Evolutionary conservation across 2,113 vertebrate genomes (phyloP).

Genomic region (Neolamprologus tretocephalus): DNA sequence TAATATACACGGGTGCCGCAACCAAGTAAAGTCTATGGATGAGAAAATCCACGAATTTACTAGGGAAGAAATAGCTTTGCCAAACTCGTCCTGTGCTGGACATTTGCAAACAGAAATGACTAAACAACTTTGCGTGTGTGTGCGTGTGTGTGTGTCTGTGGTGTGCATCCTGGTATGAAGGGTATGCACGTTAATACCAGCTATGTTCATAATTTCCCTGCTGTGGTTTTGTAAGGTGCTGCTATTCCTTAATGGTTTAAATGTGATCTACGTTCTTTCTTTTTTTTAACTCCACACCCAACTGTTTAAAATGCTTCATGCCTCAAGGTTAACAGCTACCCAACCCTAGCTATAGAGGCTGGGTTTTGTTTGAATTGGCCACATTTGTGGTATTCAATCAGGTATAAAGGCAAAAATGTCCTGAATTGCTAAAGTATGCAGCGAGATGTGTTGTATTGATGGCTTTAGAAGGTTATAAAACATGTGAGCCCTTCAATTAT

Average conservation of each 20-base stretch:
- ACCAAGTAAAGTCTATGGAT: not conserved
- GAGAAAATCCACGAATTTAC: not conserved
- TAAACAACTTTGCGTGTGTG: not conserved
- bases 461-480: not conserved
- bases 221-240: not conserved
- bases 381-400: not conserved
- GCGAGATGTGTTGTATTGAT: not conserved
- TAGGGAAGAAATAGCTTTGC: not conserved
- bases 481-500: not conserved
- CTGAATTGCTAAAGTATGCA: not conserved
- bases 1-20: rapidly evolving
- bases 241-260: not conserved
- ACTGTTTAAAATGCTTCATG: not conserved
- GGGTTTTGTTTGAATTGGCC: not conserved
- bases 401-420: not conserved
- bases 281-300: not conserved
- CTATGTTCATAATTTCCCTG: not conserved
- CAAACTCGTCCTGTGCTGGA: not conserved
- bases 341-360: not conserved
- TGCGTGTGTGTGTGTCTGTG: not conserved
- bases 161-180: not conserved
- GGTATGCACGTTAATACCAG: not conserved
- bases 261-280: not conserved
- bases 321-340: not conserved
- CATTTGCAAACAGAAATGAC: not conserved